These are phyloP conservation scores for Acestrorhynchus altus DNA, from an alignment of 2,797 vertebrate species.

Conservation along the genomic window DNA sequence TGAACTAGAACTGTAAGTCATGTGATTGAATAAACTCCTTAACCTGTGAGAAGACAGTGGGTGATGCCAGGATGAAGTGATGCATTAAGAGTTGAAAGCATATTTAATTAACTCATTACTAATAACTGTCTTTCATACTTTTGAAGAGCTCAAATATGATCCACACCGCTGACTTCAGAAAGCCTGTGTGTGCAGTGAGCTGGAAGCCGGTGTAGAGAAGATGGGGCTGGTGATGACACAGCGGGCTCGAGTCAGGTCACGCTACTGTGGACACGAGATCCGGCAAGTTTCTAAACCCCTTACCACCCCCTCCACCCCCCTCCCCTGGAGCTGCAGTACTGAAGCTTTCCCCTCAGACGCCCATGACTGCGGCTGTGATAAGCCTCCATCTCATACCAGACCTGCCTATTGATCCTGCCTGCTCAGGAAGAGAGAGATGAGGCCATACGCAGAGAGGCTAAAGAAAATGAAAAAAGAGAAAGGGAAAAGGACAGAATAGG, in stretches of 20 bases:
- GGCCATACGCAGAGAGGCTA: not conserved
- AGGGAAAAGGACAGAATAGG: not conserved
- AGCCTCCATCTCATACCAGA: slow-evolving; percentile 69
- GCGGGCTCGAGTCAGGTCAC: slow-evolving; percentile 25
- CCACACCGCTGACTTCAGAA: not conserved
- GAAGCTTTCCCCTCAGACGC: slow-evolving; percentile 63
- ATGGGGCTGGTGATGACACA: slow-evolving; percentile 25
- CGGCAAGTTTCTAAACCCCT: slow-evolving; percentile 7
- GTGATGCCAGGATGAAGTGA: slow-evolving; percentile 39
- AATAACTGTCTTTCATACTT: slow-evolving; percentile 59
- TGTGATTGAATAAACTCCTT: not conserved
- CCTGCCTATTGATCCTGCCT: slow-evolving; percentile 69
- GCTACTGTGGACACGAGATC: slow-evolving; percentile 26
- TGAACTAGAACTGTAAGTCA: slow-evolving; percentile 2
- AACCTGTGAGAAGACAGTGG: not conserved
- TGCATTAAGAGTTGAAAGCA: slow-evolving; percentile 75
- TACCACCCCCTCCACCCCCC: slow-evolving; percentile 2
- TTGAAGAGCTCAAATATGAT: not conserved
- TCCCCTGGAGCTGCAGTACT: slow-evolving; percentile 7
- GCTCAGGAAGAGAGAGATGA: slow-evolving; percentile 46
- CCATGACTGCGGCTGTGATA: slow-evolving; percentile 70
- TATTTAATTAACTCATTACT: slow-evolving; percentile 74
- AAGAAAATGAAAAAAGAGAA: not conserved
- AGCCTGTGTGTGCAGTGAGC: slow-evolving; percentile 39
- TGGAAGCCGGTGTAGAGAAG: slow-evolving; percentile 28